These are phyloP conservation scores for Mellivora capensis DNA, from an alignment of 2,113 vertebrate species.

Conservation along the genomic window DNA sequence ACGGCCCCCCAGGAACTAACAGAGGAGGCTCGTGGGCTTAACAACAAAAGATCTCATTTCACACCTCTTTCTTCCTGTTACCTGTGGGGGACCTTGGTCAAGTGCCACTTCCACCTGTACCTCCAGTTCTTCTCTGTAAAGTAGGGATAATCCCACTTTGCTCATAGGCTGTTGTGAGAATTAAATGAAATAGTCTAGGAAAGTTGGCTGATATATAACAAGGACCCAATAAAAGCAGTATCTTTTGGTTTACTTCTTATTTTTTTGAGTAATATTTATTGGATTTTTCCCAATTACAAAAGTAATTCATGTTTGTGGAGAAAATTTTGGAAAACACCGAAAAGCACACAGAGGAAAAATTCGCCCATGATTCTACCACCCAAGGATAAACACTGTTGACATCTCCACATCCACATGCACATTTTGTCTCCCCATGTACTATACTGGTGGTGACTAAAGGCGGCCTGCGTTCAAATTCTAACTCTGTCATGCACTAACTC, in stretches of 20 bases:
- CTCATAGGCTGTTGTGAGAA: background rate
- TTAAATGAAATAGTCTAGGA: background rate
- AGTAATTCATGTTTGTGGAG: background rate
- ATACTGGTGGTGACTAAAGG: background rate
- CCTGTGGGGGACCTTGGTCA: background rate
- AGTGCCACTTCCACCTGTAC: no score
- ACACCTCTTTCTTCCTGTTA: background rate
- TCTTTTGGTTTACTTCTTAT: background rate
- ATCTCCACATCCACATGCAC: background rate
- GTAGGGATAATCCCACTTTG: background rate
- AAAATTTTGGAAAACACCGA: conserved; percentile 39
- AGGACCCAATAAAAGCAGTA: background rate
- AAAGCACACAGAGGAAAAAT: conserved; percentile 32
- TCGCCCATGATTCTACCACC: background rate
- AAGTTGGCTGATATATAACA: background rate
- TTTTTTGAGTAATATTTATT: background rate
- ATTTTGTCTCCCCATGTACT: background rate
- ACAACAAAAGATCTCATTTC: background rate
- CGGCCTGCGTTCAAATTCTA: background rate
- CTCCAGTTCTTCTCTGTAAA: background rate
- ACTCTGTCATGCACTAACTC: background rate
- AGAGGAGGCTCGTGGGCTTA: background rate
- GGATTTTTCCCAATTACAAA: background rate
- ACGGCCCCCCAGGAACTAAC: background rate
- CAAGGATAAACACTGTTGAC: background rate